Evolutionary conservation across 92 coral and sea anemone genomes (phyloP).

Genomic region (Diadumene lineata): DNA sequence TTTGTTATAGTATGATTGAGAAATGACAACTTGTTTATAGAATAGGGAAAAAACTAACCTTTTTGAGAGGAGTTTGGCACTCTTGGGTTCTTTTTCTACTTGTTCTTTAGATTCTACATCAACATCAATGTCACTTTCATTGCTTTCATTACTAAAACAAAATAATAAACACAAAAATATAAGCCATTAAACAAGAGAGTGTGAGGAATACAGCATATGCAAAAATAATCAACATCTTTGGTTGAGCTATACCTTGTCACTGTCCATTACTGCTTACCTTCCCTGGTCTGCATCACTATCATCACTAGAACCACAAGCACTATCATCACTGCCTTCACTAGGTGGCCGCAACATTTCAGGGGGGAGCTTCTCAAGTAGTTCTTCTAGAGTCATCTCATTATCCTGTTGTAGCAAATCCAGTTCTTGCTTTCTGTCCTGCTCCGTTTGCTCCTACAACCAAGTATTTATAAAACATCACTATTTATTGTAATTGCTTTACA

Average conservation of each 20-base stretch:
- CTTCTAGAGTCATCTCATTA: conserved; percentile 89
- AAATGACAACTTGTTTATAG: neutral
- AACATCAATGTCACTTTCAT: conserved; percentile 78
- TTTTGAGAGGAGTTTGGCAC: neutral
- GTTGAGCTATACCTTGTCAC: neutral
- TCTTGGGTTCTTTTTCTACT: conserved; percentile 20
- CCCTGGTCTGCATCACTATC: conserved; percentile 39
- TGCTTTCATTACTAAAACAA: conserved; percentile 73
- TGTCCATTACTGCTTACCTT: conserved; percentile 15
- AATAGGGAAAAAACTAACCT: conserved; percentile 6
- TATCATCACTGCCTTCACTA: conserved; percentile 53
- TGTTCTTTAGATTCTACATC: conserved; percentile 70
- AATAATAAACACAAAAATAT: neutral
- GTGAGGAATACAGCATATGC: neutral
- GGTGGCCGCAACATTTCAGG: conserved; percentile 87
- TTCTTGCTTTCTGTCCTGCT: conserved; percentile 73
- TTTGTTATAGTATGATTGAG: neutral
- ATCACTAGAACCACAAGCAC: conserved; percentile 51
- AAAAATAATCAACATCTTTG: neutral
- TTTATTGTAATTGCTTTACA: neutral
- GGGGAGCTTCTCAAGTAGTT: conserved; percentile 79
- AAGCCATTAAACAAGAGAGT: neutral
- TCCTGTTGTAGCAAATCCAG: conserved; percentile 78
- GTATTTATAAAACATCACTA: neutral
- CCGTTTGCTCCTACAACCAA: conserved; percentile 50